These are phyloP conservation scores for Sarcophaga subvicina DNA, from an alignment of 2,888 invertebrate species.

Conservation along the genomic window DNA sequence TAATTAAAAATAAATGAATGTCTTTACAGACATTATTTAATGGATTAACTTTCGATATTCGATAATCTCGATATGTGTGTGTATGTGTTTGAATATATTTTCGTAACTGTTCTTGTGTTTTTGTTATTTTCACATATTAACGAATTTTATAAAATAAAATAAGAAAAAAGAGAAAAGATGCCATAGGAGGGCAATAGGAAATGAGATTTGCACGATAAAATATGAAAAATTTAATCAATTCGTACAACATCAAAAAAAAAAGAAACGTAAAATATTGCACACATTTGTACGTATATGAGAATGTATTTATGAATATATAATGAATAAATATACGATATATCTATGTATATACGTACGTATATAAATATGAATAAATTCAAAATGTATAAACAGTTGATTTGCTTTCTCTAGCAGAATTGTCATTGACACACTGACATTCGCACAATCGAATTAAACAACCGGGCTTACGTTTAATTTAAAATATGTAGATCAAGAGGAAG, in stretches of 20 bases:
- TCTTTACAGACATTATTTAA: slow-evolving; percentile 50
- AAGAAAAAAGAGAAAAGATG: too few relatives aligned
- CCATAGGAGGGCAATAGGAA: background rate
- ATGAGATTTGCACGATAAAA: slow-evolving; percentile 13
- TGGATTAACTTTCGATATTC: too few relatives aligned
- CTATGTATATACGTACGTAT: background rate
- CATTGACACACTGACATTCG: background rate
- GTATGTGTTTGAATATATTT: too few relatives aligned
- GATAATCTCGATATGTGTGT: too few relatives aligned
- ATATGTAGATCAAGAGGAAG: too few relatives aligned
- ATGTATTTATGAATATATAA: too few relatives aligned
- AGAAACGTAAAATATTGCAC: background rate
- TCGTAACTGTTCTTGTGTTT: too few relatives aligned
- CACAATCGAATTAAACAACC: too few relatives aligned
- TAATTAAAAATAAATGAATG: slow-evolving; percentile 48
- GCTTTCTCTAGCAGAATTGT: background rate
- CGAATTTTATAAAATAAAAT: background rate
- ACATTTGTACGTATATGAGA: background rate
- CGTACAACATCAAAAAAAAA: background rate
- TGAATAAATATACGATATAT: too few relatives aligned
- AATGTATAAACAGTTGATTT: background rate
- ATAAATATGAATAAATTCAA: background rate
- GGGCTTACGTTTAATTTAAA: too few relatives aligned
- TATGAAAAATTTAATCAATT: slow-evolving; percentile 24
- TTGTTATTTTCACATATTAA: background rate